phyloP scores from a whole-genome alignment of 2,797 vertebrate species.

The Rhinoraja longicauda region DNA sequence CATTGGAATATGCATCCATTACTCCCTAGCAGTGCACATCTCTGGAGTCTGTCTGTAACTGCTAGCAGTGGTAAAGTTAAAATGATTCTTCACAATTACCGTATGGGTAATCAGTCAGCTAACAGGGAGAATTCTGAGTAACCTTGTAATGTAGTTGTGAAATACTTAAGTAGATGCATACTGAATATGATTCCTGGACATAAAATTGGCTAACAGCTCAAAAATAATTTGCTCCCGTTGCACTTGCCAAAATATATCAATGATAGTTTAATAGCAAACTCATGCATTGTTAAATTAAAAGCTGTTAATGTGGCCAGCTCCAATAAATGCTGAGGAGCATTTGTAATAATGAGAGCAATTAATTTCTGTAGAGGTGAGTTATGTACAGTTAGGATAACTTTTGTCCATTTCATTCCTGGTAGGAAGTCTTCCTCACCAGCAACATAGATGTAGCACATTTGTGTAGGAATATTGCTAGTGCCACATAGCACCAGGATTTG shows the following conservation, averaged over 20 bases:
- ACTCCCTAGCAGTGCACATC: too few relatives aligned
- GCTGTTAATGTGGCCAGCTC: neutral
- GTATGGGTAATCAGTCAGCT: slow-evolving; percentile 31
- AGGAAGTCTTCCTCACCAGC: neutral
- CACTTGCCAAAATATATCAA: neutral
- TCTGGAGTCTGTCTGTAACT: too few relatives aligned
- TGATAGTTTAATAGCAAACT: neutral
- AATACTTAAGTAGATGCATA: neutral
- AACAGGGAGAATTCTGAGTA: slow-evolving; percentile 31
- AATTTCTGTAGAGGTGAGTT: neutral
- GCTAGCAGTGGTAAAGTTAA: too few relatives aligned
- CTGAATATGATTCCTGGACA: neutral
- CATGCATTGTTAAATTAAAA: neutral
- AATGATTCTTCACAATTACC: too few relatives aligned
- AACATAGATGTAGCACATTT: too few relatives aligned
- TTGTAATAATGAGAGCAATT: neutral
- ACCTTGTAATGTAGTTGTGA: slow-evolving; percentile 35
- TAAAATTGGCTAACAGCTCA: neutral
- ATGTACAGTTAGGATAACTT: neutral
- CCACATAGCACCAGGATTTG: too few relatives aligned
- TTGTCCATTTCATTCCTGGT: neutral
- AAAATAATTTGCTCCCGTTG: neutral
- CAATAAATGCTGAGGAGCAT: neutral
- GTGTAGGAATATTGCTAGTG: too few relatives aligned
- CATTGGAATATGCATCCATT: too few relatives aligned